Conservation (phyloP, 2,797 vertebrate genomes). For the Salmo trutta region DNA sequence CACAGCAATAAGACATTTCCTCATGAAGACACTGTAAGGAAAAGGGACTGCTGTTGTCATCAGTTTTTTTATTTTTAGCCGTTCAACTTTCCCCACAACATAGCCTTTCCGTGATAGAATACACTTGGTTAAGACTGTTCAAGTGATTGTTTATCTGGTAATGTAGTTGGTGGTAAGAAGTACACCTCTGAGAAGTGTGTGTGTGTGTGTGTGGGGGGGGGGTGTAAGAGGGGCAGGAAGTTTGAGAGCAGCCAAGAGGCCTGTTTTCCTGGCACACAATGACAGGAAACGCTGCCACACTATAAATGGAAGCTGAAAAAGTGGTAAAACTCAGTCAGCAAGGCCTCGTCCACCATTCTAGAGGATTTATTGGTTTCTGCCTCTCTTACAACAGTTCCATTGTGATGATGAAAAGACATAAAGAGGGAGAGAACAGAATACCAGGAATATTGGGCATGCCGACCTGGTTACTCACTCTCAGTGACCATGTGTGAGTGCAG, state of each 20-base stretch:
- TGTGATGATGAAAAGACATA: constrained; percentile 44
- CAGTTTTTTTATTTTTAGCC: background rate
- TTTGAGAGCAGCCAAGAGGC: constrained; percentile 56
- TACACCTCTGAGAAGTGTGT: background rate
- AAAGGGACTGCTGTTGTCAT: background rate
- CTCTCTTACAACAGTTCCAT: constrained; percentile 42
- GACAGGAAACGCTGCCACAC: constrained; percentile 80
- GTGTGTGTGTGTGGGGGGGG: constrained; percentile 22
- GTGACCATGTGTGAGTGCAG: too few relatives aligned
- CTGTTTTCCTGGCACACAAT: constrained; percentile 86
- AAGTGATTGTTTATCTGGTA: constrained; percentile 27
- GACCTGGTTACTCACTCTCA: constrained; percentile 1
- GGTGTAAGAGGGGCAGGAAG: constrained; percentile 61
- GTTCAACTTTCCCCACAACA: background rate
- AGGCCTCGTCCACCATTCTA: constrained; percentile 46
- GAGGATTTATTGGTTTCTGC: constrained; percentile 46
- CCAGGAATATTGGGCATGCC: constrained; percentile 38
- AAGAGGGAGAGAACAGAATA: constrained; percentile 24
- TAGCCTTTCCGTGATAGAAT: background rate
- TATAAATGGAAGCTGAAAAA: constrained; percentile 75
- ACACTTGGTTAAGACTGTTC: constrained; percentile 11
- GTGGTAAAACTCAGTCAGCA: constrained; percentile 55
- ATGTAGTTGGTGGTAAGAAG: background rate
- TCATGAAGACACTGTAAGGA: constrained; percentile 3
- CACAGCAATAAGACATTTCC: constrained; percentile 58